These are phyloP conservation scores for Protodeltote pygarga DNA, from an alignment of 2,888 invertebrate species.

Conservation along the genomic window DNA sequence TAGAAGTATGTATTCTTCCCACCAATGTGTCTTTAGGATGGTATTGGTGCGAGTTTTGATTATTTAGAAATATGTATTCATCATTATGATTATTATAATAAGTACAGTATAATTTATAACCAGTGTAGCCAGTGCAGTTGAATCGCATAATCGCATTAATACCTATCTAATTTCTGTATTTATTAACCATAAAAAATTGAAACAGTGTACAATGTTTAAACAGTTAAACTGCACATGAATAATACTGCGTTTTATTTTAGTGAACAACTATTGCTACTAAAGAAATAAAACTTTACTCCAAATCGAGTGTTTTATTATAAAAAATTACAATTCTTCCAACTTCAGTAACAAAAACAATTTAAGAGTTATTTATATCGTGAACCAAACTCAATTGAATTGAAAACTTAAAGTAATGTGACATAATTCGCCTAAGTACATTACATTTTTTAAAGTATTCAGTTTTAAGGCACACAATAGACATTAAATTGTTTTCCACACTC, in stretches of 20 bases:
- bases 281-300: constrained; percentile 33
- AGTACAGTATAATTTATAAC: constrained; percentile 23
- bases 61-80: constrained; percentile 12
- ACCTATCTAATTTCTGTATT: not conserved
- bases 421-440: constrained; percentile 23
- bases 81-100: constrained; percentile 16
- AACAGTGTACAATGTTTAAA: constrained; percentile 20
- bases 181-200: constrained; percentile 6
- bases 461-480: constrained; percentile 32
- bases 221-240: constrained; percentile 11
- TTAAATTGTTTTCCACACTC: constrained; percentile 8
- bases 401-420: constrained; percentile 23
- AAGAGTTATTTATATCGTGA: constrained; percentile 10
- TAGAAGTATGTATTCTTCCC: too few relatives aligned
- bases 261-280: constrained; percentile 21
- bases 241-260: constrained; percentile 24
- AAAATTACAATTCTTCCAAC: constrained; percentile 36
- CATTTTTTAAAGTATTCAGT: constrained; percentile 12
- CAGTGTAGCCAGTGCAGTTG: constrained; percentile 1
- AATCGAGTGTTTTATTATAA: constrained; percentile 49
- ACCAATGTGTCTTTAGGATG: not conserved
- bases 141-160: too few relatives aligned
- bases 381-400: constrained; percentile 7
- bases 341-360: constrained; percentile 39
- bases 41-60: constrained; percentile 3